Evolutionary conservation across 2,888 invertebrate species (phyloP), one percentile per base, ranked within the genome.

Genomic region (Atethmia centrago): DNA sequence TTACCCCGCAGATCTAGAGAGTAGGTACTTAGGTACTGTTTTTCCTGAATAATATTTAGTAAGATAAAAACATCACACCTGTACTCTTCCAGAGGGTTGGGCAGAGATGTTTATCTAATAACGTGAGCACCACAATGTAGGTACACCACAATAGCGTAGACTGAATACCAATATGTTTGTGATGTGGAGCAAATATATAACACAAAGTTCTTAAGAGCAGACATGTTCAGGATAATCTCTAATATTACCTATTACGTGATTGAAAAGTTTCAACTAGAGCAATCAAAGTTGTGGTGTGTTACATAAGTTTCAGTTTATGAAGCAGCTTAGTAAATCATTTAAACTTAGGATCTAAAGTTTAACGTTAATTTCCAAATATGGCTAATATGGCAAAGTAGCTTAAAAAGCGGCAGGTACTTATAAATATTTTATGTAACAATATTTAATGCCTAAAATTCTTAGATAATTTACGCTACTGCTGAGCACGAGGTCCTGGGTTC

Each of bases 281-380:
- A 36, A 9, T 12, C 31, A 55, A 68, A 70, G 56, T 70, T 70
- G 45, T 28, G 56, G 36, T 21, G 25, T 62, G n/a, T 51, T 62
- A 45, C 51, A 58, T 51, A 63, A 78, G 62, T 62, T 62, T 51
- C 25, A 16, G n/a, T 14, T 25, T 2, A 16, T 28, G 14, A 56
- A 56, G 78, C n/a, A 28, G n/a, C 51, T 77, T 51, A 78, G 14
- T 49, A 49, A 49, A 36, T 76, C 76, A 74, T 51, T 67, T 45
- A 45, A 76, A 74, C 45, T 45, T 51, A 36, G 25, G 7, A 1
- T n/a, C n/a, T 63, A n/a, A n/a, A 47, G n/a, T 40, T 40, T 45
- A 12, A 40, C 14, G 56, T n/a, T 36, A 21, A 47, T 62, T 19
- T 47, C 9, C 19, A 40, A 56, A 56, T 40, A 45, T 40, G n/a